These are phyloP conservation scores for Harpagifer antarcticus DNA, from an alignment of 2,797 vertebrate species.

Conservation along the genomic window DNA sequence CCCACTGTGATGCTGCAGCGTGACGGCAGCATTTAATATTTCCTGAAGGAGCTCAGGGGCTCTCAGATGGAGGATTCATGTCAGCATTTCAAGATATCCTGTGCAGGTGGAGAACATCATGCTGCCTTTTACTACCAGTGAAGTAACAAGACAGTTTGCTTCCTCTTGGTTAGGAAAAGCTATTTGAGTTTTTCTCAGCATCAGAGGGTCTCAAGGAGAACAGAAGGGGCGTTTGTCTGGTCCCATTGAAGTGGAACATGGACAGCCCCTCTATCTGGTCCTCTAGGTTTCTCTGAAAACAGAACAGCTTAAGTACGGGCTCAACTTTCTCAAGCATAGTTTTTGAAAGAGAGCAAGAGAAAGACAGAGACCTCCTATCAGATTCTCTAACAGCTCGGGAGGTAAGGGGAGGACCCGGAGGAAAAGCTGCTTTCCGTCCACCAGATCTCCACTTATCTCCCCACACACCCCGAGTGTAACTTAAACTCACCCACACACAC, in stretches of 20 bases:
- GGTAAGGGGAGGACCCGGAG: constrained; percentile 64
- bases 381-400: constrained; percentile 61
- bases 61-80: constrained; percentile 53
- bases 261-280: constrained; percentile 61
- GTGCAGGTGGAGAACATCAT: constrained; percentile 42
- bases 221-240: constrained; percentile 59
- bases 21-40: constrained; percentile 59
- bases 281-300: constrained; percentile 55
- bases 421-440: constrained; percentile 65
- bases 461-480: constrained; percentile 55
- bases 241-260: constrained; percentile 62
- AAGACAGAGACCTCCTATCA: constrained; percentile 49
- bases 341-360: constrained; percentile 50
- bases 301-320: constrained; percentile 55
- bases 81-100: constrained; percentile 46
- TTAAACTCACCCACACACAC: constrained; percentile 47
- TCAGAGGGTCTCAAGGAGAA: constrained; percentile 43
- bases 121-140: constrained; percentile 34
- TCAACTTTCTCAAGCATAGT: constrained; percentile 63
- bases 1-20: constrained; percentile 39
- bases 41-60: constrained; percentile 59
- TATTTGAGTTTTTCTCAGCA: constrained; percentile 37
- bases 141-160: constrained; percentile 43
- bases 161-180: constrained; percentile 26
- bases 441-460: constrained; percentile 66